Evolutionary conservation across 2,113 vertebrate genomes (phyloP), one percentile per base, ranked within the genome.

Genomic region (Eonycteris spelaea): DNA sequence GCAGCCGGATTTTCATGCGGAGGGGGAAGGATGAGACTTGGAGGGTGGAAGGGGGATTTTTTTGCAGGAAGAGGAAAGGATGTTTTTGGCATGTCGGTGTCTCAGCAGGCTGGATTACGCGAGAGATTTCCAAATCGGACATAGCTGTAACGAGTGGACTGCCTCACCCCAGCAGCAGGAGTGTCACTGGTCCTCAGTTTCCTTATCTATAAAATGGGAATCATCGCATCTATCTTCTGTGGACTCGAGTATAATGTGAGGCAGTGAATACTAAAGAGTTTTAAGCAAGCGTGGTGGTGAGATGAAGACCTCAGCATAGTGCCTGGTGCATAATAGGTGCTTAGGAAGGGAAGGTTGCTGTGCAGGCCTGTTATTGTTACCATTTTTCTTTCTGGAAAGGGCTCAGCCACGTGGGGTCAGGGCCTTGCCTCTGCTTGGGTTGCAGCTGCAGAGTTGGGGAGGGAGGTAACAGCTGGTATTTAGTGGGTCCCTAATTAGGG

Each of bases 1-100:
- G 88, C 80, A 45, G 82, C 35, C 53, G 96, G 73, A 92, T 96
- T 97, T 97, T 96, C 97, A 94, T 77, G 95, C 19, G 13, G 13
- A 79, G 53, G 7, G 40, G 91, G 79, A 67, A 61, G 95, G 83
- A 59, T 1, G 16, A 83, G 67, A 77, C 61, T 87, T 67, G 87
- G 96, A 93, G 87, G 88, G 55, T 8, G 33, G 68, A 86, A 90
- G 92, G 91, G 86, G 59, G 65, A 80, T 96, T 86, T 92, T 71
- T 94, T 59, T 75, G 61, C 86, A 86, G 97, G 86, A 96, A 96
- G 85, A 93, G 91, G 95, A 87, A 85, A 95, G 86, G 91, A 79
- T 91, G 86, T 97, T 96, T 97, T 94, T 88, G 93, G 89, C 73
- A 22, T 70, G 75, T 91, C 1, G 7, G 59, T 73, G 82, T 82